These are phyloP conservation scores for Andrena praecox DNA, from an alignment of 2,888 invertebrate species.

Conservation along the genomic window DNA sequence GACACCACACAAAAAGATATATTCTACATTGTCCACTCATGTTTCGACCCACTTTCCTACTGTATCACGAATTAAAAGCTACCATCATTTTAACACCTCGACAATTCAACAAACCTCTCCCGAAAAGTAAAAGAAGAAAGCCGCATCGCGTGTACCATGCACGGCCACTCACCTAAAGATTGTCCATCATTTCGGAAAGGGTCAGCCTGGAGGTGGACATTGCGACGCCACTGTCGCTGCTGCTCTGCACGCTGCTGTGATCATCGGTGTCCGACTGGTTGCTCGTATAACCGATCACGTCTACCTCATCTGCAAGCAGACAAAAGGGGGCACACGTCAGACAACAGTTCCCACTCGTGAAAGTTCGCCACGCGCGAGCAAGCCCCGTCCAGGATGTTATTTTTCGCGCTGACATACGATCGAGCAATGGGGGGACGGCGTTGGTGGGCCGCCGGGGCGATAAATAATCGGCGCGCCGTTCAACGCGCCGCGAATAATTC, in stretches of 20 bases:
- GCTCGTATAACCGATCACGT: conserved; percentile 94
- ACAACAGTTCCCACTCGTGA: background rate
- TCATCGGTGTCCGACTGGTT: conserved; percentile 94
- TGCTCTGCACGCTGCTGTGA: conserved; percentile 92
- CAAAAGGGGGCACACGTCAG: background rate
- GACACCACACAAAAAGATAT: too few species aligned
- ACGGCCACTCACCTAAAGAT: conserved; percentile 81
- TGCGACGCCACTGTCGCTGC: conserved; percentile 91
- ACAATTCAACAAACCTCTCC: too few species aligned
- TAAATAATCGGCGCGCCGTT: background rate
- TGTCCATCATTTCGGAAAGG: conserved; percentile 87
- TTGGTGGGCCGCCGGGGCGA: background rate
- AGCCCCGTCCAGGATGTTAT: background rate
- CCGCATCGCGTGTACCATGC: background rate
- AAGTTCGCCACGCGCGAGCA: conserved; percentile 4
- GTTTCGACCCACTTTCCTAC: background rate
- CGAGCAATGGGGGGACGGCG: background rate
- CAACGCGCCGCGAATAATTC: conserved; percentile 29
- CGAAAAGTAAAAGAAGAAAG: too few species aligned
- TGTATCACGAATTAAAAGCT: too few species aligned
- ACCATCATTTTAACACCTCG: too few species aligned
- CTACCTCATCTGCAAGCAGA: conserved; percentile 91
- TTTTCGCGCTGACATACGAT: background rate
- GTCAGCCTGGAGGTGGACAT: conserved; percentile 89
- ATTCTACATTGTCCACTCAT: background rate